Percentiles rank a stretch among this genome's conserved stretches.
phyloP scores from a whole-genome alignment of 2,113 vertebrate genomes.

The Melanerpes formicivorus region DNA sequence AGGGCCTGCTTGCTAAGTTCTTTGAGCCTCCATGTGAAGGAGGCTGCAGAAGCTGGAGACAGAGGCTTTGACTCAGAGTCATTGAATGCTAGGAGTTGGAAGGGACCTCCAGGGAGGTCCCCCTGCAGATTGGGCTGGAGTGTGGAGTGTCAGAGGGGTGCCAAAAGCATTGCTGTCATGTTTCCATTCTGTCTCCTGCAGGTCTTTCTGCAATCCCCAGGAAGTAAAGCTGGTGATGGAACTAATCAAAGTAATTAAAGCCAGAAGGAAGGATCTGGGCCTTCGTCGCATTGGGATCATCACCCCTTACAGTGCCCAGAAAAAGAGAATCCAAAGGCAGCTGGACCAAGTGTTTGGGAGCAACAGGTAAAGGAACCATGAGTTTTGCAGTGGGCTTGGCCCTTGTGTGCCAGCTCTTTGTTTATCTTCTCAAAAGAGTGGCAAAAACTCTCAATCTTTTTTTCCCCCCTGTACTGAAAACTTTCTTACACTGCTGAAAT shows the following conservation, averaged over 20 bases:
- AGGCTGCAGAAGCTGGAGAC: neutral
- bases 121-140: neutral
- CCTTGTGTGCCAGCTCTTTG: neutral
- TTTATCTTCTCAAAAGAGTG: neutral
- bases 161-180: neutral
- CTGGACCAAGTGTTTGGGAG: slow-evolving; percentile 71
- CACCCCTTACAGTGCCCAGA: slow-evolving; percentile 89
- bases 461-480: no score
- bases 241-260: slow-evolving; percentile 79
- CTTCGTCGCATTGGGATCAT: slow-evolving; percentile 82
- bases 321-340: slow-evolving; percentile 75
- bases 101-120: no score
- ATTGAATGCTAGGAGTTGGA: no score
- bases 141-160: neutral
- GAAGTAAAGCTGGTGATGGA: slow-evolving; percentile 85
- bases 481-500: neutral
- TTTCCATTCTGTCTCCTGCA: slow-evolving; percentile 39
- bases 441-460: neutral
- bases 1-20: neutral
- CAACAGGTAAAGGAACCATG: slow-evolving; percentile 28
- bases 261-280: slow-evolving; percentile 66
- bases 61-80: neutral
- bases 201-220: slow-evolving; percentile 82
- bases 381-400: neutral
- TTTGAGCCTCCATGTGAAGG: neutral